A percentile compares a stretch with the other conserved stretches of the same genome.
These are phyloP conservation scores for Porites cylindrica DNA, from an alignment of 92 coral and sea anemone species.

Conservation along the genomic window DNA sequence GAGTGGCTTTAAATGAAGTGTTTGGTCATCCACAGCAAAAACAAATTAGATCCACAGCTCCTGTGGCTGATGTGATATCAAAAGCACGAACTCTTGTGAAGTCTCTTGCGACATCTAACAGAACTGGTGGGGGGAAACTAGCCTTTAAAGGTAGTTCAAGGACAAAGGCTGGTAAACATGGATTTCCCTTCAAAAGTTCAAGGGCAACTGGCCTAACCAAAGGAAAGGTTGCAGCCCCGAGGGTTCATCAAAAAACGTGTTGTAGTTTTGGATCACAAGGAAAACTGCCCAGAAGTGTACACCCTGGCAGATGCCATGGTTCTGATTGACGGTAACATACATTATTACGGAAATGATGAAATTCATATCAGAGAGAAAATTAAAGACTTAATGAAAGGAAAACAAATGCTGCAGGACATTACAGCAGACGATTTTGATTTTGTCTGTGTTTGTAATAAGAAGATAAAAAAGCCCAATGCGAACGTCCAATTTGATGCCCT, in stretches of 20 bases:
- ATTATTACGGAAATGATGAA: conserved; percentile 42
- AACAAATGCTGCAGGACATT: conserved; percentile 37
- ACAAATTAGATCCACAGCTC: conserved; percentile 10
- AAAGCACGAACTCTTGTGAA: conserved; percentile 48
- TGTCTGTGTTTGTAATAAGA: conserved; percentile 58
- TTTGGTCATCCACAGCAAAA: conserved; percentile 58
- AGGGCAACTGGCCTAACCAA: conserved; percentile 5
- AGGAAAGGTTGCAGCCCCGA: conserved; percentile 50
- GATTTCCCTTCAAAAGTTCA: conserved; percentile 32
- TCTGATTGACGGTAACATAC: conserved; percentile 42
- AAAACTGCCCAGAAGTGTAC: conserved; percentile 18
- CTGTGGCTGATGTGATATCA: conserved; percentile 25
- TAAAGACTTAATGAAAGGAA: neutral
- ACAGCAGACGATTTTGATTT: conserved; percentile 55
- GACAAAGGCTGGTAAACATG: conserved; percentile 43
- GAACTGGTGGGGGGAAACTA: conserved; percentile 33
- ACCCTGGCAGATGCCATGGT: conserved; percentile 38
- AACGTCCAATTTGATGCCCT: conserved; percentile 57
- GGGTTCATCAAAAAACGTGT: conserved; percentile 52
- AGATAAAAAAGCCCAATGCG: conserved; percentile 64
- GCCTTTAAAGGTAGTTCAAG: conserved; percentile 25
- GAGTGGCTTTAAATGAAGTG: conserved; percentile 50
- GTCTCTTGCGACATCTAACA: conserved; percentile 45
- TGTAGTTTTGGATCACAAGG: conserved; percentile 31
- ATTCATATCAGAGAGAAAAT: neutral